phyloP scores from a whole-genome alignment of 2,797 vertebrate genomes.

The Macropodus opercularis region DNA sequence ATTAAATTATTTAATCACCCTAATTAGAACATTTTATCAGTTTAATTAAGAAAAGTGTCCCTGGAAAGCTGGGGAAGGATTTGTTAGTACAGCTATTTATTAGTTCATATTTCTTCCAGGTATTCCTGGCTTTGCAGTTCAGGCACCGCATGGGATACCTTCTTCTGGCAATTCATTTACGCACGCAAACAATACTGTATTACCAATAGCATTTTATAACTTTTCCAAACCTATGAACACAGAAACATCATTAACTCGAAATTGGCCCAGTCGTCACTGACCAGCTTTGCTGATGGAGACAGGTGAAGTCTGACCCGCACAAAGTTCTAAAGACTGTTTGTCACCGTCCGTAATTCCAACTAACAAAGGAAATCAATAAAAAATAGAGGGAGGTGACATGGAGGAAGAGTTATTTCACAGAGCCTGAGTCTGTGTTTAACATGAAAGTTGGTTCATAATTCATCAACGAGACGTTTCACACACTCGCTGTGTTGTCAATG shows the following conservation, averaged over 20 bases:
- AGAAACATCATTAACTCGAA: background rate
- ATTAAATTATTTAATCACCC: constrained; percentile 23
- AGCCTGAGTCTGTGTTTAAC: constrained; percentile 1
- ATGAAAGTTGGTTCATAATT: constrained; percentile 5
- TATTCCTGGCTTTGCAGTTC: constrained; percentile 9
- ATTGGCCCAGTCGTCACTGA: background rate
- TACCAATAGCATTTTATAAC: background rate
- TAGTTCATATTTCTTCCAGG: constrained; percentile 23
- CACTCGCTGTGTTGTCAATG: constrained; percentile 9
- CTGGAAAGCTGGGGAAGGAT: constrained; percentile 10
- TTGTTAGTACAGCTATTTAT: constrained; percentile 22
- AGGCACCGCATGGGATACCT: background rate
- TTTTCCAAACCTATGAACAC: background rate
- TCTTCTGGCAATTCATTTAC: constrained; percentile 7
- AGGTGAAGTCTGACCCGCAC: constrained; percentile 9
- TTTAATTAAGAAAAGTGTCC: constrained; percentile 30
- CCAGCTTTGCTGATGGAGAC: constrained; percentile 5
- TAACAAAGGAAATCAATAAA: constrained; percentile 20
- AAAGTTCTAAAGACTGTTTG: constrained; percentile 13
- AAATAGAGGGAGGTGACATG: background rate
- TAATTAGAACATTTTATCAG: constrained; percentile 40
- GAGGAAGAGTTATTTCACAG: constrained; percentile 13
- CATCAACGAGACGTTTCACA: background rate
- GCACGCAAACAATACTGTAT: background rate
- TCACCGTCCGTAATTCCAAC: constrained; percentile 19